phyloP scores from a whole-genome alignment of 2,113 vertebrate species.

The Nycticorax nycticorax region DNA sequence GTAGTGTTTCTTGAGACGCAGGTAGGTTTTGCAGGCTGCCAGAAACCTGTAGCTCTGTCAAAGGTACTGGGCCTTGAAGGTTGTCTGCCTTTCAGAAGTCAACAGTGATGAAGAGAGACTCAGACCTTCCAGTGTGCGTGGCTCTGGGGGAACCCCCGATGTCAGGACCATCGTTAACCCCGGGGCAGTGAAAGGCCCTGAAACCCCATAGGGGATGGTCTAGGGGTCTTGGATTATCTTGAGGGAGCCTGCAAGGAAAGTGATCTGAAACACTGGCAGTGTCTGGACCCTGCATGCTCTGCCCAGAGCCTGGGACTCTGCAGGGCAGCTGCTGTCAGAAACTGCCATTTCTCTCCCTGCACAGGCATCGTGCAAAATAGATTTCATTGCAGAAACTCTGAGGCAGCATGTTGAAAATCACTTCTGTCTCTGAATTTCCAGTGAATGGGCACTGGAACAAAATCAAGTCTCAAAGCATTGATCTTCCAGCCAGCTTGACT shows the following conservation, averaged over 20 bases:
- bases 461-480: neutral
- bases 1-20: neutral
- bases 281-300: neutral
- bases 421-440: neutral
- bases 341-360: neutral
- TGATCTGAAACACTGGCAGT: neutral
- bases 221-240: neutral
- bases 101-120: neutral
- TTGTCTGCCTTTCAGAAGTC: neutral
- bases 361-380: neutral
- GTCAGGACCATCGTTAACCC: neutral
- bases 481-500: neutral
- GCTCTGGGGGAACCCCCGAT: fast-evolving
- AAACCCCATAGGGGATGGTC: neutral
- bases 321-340: neutral
- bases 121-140: fast-evolving
- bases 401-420: neutral
- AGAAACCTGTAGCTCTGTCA: neutral
- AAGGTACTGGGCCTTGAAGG: neutral
- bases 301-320: neutral
- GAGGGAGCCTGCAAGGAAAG: neutral
- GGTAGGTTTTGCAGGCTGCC: neutral
- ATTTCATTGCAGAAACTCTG: neutral
- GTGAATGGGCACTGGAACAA: neutral
- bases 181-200: neutral